phyloP scores from a whole-genome alignment of 2,797 vertebrate species.

The Sebastes oblongus region DNA sequence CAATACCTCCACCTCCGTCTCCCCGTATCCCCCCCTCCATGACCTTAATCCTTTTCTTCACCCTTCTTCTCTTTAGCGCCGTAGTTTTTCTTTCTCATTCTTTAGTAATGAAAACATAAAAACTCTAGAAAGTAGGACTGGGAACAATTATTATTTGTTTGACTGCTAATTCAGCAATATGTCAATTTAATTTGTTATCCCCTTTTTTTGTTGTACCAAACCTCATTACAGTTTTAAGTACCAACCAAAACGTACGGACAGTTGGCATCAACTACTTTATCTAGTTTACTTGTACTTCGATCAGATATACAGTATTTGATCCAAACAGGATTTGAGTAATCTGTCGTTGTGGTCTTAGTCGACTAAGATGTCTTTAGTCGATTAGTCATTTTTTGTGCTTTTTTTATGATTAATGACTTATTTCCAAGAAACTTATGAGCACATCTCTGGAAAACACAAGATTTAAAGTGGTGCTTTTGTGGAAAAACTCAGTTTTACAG shows the following conservation, averaged over 20 bases:
- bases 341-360: no score
- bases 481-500: no score
- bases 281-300: background rate
- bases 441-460: no score
- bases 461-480: no score
- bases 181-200: background rate
- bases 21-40: constrained; percentile 1
- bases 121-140: constrained; percentile 24
- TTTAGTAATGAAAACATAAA: constrained; percentile 35
- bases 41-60: constrained; percentile 46
- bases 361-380: no score
- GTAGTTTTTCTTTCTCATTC: constrained; percentile 22
- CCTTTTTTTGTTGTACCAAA: background rate
- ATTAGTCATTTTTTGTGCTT: no score
- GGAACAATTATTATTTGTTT: constrained; percentile 35
- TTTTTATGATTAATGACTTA: no score
- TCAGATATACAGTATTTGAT: background rate
- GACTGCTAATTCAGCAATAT: constrained; percentile 15
- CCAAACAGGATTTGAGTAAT: background rate
- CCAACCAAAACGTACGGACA: background rate
- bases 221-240: background rate
- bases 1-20: constrained; percentile 23
- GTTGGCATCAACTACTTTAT: background rate
- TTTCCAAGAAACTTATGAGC: no score
- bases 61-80: constrained; percentile 12